Evolutionary conservation across 2,113 vertebrate genomes (phyloP), one percentile per base, ranked within the genome.

Genomic region (Aegypius monachus): DNA sequence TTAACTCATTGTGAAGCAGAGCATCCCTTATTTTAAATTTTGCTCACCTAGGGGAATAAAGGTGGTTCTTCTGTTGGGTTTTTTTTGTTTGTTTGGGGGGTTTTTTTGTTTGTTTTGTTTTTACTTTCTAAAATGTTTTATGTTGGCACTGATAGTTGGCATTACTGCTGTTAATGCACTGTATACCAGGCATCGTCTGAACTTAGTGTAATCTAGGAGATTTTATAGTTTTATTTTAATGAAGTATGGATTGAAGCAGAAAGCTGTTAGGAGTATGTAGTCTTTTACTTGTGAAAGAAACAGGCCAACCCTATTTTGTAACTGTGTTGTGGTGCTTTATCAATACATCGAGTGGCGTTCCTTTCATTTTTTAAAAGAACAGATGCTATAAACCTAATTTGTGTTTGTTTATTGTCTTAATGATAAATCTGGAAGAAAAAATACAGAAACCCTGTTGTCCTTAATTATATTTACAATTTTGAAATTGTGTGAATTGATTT

Each of bases 401-500:
- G 97, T 98, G 98, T 98, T 98, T 97, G 98, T 98, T 98, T 98
- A 97, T 98, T 98, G 98, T 99, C 98, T 98, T 98, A 97, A 98
- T 96, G 95, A 98, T 98, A 97, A 98, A 97, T 97, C 95, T 96
- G 97, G 91, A 98, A 96, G 97, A 84, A 97, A 97, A 95, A 96
- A 94, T 91, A 97, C 95, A 97, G 96, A 96, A 96, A 96, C 93
- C 78, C 95, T 95, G 58, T 98, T 97, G 97, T 98, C 97, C 96
- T 98, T 98, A 98, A 98, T 98, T 98, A 98, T 98, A 98, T 98
- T 99, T 98, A 98, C 98, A 98, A 98, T 97, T 98, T 99, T 98
- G 97, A 98, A 98, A 99, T 98, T 91, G 98, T 99, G 98, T 99
- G 98, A 98, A 98, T 97, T 97, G 98, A 98, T 99, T 99, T 98